Evolutionary conservation across 2,888 invertebrate genomes (phyloP).

Genomic region (Eilema griseolum): DNA sequence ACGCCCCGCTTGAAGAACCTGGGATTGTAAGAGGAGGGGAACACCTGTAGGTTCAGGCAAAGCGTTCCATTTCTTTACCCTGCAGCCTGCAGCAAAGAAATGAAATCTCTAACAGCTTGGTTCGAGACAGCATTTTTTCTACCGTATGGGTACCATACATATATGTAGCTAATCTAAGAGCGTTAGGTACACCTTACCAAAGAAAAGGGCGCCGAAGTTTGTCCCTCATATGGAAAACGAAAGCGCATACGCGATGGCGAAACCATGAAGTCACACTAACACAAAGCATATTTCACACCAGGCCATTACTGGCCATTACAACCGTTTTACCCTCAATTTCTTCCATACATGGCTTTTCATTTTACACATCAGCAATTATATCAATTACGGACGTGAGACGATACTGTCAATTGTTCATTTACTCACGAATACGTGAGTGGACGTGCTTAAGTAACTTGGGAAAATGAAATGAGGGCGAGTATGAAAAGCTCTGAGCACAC

Average conservation of each 20-base stretch:
- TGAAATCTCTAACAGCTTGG: no score
- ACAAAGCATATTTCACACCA: conserved; percentile 22
- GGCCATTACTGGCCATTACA: conserved; percentile 24
- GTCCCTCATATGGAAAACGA: conserved; percentile 7
- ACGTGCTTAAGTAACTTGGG: conserved; percentile 23
- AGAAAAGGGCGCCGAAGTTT: neutral
- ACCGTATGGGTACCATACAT: no score
- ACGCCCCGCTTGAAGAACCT: no score
- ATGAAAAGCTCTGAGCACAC: conserved; percentile 23
- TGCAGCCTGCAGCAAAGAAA: no score
- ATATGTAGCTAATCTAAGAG: no score
- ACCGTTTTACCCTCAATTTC: conserved; percentile 30
- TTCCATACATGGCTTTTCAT: conserved; percentile 31
- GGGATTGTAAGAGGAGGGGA: no score
- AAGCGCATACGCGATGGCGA: conserved; percentile 14
- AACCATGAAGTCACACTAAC: conserved; percentile 11
- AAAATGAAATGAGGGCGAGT: conserved; percentile 41
- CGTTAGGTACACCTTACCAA: neutral
- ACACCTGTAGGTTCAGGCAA: no score
- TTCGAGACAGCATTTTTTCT: no score
- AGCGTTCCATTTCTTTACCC: no score
- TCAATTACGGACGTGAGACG: conserved; percentile 35
- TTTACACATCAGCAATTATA: conserved; percentile 47
- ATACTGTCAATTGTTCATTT: conserved; percentile 48
- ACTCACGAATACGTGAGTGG: conserved; percentile 56